Evolutionary conservation across 1,140 invertebrate species (phyloP).

Genomic region (Drosophila ananassae): DNA sequence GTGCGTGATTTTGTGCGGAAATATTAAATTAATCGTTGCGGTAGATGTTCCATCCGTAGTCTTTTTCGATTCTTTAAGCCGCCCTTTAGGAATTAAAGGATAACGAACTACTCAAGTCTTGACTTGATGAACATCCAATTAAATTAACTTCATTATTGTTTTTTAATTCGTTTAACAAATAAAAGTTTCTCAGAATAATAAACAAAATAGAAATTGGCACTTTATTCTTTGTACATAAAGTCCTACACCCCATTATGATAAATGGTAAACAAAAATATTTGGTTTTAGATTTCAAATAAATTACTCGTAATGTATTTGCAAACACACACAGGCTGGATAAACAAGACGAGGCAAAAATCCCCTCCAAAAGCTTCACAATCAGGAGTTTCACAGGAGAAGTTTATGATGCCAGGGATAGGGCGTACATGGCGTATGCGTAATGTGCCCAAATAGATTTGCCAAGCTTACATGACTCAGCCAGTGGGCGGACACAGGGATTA

Average conservation of each 20-base stretch:
- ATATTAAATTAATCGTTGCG: conserved; percentile 40
- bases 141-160: neutral
- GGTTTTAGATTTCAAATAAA: conserved; percentile 11
- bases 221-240: neutral
- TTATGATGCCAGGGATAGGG: conserved; percentile 18
- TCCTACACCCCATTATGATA: neutral
- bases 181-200: neutral
- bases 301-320: conserved; percentile 7
- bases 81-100: neutral
- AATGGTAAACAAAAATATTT: conserved; percentile 10
- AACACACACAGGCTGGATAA: conserved; percentile 13
- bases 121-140: too few relatives aligned
- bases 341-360: conserved; percentile 4
- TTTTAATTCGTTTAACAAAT: neutral
- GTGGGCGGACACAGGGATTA: conserved; percentile 3
- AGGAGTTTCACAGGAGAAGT: conserved; percentile 5
- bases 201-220: neutral
- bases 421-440: conserved; percentile 68
- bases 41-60: conserved; percentile 1
- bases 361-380: conserved; percentile 15
- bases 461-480: conserved; percentile 21
- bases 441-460: conserved; percentile 52
- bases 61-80: neutral
- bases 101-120: too few relatives aligned
- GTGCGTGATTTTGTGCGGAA: conserved; percentile 43